A percentile compares a stretch with the other conserved stretches of the same genome.
Conservation (phyloP, 2,888 invertebrate species). For the Chelonus formosanus region DNA sequence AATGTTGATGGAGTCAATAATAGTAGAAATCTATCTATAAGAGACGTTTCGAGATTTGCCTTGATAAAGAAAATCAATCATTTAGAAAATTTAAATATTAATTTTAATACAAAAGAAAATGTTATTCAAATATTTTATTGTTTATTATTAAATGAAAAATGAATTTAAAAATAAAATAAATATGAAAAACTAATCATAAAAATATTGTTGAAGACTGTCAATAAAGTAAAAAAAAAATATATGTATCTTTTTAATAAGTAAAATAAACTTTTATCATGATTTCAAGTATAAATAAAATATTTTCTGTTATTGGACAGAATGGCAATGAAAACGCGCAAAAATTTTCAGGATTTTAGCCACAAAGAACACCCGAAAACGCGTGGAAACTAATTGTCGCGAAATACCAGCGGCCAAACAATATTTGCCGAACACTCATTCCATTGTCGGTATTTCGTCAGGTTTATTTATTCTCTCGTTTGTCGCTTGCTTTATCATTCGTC, state of each 20-base stretch:
- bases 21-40: no score
- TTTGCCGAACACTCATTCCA: slow-evolving; percentile 63
- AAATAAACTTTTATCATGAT: slow-evolving; percentile 1
- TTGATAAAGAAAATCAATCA: no score
- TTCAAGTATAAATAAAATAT: slow-evolving; percentile 6
- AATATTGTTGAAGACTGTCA: no score
- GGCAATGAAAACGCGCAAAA: slow-evolving; percentile 5
- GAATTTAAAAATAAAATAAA: no score
- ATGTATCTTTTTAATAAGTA: not conserved
- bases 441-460: slow-evolving; percentile 27
- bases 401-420: slow-evolving; percentile 54
- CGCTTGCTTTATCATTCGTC: slow-evolving; percentile 4
- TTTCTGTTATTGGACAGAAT: not conserved
- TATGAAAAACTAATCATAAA: no score
- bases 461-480: slow-evolving; percentile 24
- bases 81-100: no score
- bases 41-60: no score
- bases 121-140: no score
- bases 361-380: slow-evolving; percentile 19
- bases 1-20: no score
- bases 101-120: no score
- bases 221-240: not conserved
- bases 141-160: no score
- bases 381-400: slow-evolving; percentile 23
- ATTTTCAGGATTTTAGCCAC: slow-evolving; percentile 18